phyloP scores from a whole-genome alignment of 2,113 vertebrate species.

The Cricetomys ansorgei region DNA sequence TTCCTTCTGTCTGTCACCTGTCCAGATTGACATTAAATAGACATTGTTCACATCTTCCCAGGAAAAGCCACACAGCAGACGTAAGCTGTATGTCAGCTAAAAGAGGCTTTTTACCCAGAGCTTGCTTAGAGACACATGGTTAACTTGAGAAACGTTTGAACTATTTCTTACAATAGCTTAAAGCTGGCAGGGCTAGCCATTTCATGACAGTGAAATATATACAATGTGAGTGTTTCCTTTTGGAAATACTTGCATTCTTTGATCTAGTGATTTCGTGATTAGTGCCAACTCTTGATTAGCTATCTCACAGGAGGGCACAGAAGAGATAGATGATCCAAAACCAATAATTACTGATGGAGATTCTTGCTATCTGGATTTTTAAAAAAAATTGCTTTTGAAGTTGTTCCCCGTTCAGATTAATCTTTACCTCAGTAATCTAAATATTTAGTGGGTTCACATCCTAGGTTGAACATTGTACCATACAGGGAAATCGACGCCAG shows the following conservation, averaged over 20 bases:
- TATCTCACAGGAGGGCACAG: not conserved
- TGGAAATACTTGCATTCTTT: slow-evolving; percentile 2
- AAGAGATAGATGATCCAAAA: not conserved
- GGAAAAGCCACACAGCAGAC: not conserved
- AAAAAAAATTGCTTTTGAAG: not conserved
- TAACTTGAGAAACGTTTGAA: not conserved
- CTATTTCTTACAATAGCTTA: not conserved
- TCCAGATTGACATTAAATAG: not conserved
- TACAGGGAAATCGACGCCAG: not conserved
- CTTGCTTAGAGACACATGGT: not conserved
- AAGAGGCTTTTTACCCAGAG: not conserved
- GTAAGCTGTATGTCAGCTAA: not conserved
- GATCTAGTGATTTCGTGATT: not conserved
- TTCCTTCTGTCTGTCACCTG: not conserved
- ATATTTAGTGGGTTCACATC: not conserved
- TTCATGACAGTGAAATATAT: not conserved
- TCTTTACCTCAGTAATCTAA: not conserved
- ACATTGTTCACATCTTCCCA: not conserved
- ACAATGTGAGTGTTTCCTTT: not conserved
- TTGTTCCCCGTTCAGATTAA: not conserved
- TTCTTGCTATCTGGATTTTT: not conserved
- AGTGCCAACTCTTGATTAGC: not conserved
- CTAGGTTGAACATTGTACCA: not conserved
- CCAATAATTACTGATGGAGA: not conserved
- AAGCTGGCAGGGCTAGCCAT: not conserved